Base-by-base conservation (phyloP, 2,797 vertebrate genomes). In the Petrocephalus sullivani region DNA sequence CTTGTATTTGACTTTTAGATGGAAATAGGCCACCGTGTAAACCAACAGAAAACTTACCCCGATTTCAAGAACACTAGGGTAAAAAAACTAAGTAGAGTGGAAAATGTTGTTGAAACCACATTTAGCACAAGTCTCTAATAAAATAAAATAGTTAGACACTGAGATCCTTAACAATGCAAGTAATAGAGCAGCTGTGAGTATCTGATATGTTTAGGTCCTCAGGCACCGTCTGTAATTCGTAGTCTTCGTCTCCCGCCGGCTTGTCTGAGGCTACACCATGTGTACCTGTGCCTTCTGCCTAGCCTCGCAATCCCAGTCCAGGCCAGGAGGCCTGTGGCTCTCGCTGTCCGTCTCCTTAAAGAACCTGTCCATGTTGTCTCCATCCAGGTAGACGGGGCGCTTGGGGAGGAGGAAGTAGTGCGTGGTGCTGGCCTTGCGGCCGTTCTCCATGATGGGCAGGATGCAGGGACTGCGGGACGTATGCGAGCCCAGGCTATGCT, bases 401-500 rank as follows among this genome's bases (percentile, higher is more conserved):
- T 97, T 96, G 0, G 98, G 98, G 54, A 99, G 95, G 16, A 99
- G 96, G 93, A 99, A 98, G 92, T 99, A 99, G 91, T 99, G 98
- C 0, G 98, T 99, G 28, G 96, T 95, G 90, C 98, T 99, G 89
- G 96, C 96, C 92, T 99, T 97, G 93, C 95, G 96, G 75, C 98
- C 98, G 0, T 98, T 97, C 92, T 98, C 98, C 85, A 99, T 96
- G 89, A 99, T 97, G 2, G 98, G 98, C 90, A 99, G 96, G 86
- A 99, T 99, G 91, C 98, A 98, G 67, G 96, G 95, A 33, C 92
- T 90, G 0, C 88, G 87, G 46, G 90, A 33, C n/a, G 86, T 51
- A 2, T 96, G 91, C 2, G 94, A 92, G n/a, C 96, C 95, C 84
- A 97, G 97, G 12, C 96, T 97, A 89, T 95, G 95, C 93, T 97